phyloP scores from a whole-genome alignment of 37 sponge, comb jelly and placozoan species.

The Crambe crambe region DNA sequence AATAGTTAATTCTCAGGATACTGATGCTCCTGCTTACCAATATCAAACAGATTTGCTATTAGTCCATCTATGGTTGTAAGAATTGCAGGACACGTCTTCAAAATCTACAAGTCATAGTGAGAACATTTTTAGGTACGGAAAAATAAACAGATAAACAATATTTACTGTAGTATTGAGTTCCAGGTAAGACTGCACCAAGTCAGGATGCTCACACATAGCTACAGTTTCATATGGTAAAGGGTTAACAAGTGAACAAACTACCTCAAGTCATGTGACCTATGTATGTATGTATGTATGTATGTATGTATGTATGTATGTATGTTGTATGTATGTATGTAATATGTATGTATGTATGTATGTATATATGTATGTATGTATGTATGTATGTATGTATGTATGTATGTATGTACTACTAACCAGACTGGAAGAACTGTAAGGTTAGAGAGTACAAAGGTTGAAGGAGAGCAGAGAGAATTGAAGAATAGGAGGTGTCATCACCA shows the following conservation, averaged over 20 bases:
- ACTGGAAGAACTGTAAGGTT: conserved; percentile 32
- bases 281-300: too few species aligned
- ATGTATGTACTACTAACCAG: conserved; percentile 10
- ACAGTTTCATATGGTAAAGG: neutral
- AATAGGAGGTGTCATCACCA: conserved; percentile 20
- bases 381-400: too few species aligned
- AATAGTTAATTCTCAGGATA: too few species aligned
- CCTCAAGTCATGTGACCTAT: neutral
- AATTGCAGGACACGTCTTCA: conserved; percentile 23
- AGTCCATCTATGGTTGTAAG: conserved; percentile 14
- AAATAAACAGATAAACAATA: neutral
- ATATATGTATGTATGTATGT: too few species aligned
- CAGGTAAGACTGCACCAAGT: conserved; percentile 44
- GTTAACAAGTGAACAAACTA: neutral
- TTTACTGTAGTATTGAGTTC: conserved; percentile 25
- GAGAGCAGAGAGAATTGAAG: conserved; percentile 13
- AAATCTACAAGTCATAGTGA: conserved; percentile 3
- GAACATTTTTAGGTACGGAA: neutral
- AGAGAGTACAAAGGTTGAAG: conserved; percentile 37
- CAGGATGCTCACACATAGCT: conserved; percentile 38
- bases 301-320: too few species aligned
- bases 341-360: too few species aligned
- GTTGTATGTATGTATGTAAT: too few species aligned
- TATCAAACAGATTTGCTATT: conserved; percentile 13
- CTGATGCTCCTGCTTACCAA: neutral